Evolutionary conservation across 2,113 vertebrate species (phyloP), one percentile per base, ranked within the genome.

Genomic region (Ptilorrhoa leucosticta): DNA sequence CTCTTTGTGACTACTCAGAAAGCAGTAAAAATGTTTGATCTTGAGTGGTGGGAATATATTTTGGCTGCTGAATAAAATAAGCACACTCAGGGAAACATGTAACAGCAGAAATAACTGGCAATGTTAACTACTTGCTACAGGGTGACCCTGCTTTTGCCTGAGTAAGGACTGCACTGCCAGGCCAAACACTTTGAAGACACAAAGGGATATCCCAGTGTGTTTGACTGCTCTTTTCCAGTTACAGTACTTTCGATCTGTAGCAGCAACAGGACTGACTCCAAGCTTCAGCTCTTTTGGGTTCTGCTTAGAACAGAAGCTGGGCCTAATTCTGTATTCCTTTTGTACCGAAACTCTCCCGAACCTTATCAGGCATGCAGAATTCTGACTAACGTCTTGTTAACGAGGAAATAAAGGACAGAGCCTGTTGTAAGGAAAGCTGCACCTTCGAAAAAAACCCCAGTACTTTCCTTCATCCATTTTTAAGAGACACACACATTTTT

Each of bases 91-190:
- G 54, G 73, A 82, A 92, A 95, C 69, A 72, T 53, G 9, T 27
- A 79, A 87, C 75, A 82, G 80, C 72, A 93, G 83, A 84, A 70
- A 68, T 54, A 94, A 83, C 70, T 54, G 70, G 57, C 44, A 72
- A 56, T 35, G 84, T 5, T 72, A 89, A 71, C 64, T 73, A 45
- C 13, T 68, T 83, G 66, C 79, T 82, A 88, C 51, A 73, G 70
- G 30, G 23, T 83, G 78, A 94, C 79, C 33, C 60, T 87, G 60
- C 71, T 94, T 94, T 79, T 93, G 93, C 93, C 85, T 82, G 68
- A 90, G 87, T 66, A 95, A 93, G 66, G 82, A 78, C 53, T 77
- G 65, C 69, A 79, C 65, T 78, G 83, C 72, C 88, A 79, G 48
- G 61, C 76, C 76, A 83, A 95, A 77, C 51, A 58, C 50, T 65